Evolutionary conservation across 2,888 invertebrate genomes (phyloP).

Genomic region (Resseliella maxima): DNA sequence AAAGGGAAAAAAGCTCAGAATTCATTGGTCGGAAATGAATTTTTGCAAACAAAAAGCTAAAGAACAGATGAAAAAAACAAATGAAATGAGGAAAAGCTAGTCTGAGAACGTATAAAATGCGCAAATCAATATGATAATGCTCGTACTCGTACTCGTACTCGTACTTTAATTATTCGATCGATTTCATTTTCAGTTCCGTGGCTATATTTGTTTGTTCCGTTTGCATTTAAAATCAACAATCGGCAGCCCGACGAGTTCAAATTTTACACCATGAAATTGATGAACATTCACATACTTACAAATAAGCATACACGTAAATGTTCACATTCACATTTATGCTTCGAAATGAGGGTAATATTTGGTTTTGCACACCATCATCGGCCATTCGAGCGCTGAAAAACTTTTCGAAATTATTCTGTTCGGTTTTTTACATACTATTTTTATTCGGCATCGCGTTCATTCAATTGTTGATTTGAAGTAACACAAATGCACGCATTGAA

Average conservation of each 20-base stretch:
- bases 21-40: background rate
- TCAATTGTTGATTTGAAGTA: background rate
- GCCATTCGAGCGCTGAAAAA: background rate
- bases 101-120: background rate
- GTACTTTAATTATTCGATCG: slow-evolving; percentile 26
- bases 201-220: slow-evolving; percentile 23
- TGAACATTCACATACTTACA: background rate
- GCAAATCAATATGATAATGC: slow-evolving; percentile 14
- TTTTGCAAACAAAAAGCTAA: background rate
- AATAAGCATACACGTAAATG: background rate
- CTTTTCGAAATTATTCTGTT: background rate
- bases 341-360: slow-evolving; percentile 9
- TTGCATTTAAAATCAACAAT: slow-evolving; percentile 35
- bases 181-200: slow-evolving; percentile 1
- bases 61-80: background rate
- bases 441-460: background rate
- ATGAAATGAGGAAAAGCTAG: background rate
- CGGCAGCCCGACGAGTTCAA: background rate
- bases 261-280: background rate
- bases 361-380: slow-evolving; percentile 14
- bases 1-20: background rate
- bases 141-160: no score
- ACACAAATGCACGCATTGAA: background rate
- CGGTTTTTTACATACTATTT: background rate
- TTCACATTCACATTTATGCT: no score